Evolutionary conservation across 2,888 invertebrate genomes (phyloP), one percentile per base, ranked within the genome.

Genomic region (Pseudeuparius sepicola): DNA sequence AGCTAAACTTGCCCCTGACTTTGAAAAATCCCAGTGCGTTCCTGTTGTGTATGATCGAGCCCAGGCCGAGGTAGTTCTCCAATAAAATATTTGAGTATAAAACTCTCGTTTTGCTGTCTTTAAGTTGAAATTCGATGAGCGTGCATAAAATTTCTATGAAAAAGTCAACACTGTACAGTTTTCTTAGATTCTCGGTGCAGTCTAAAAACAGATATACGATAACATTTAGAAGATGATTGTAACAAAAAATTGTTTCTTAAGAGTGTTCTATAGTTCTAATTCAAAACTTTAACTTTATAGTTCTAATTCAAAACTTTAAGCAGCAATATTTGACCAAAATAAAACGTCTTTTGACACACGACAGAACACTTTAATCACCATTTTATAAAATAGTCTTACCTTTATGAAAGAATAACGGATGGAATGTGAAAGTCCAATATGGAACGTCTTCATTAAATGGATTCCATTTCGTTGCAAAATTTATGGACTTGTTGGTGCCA

Each of bases 1-100:
- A 85, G 59, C 87, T 86, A 54, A 88, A 77, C 59, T 83, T 84
- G 46, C 87, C 86, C 46, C 88, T 69, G 40, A 86, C 83, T 65
- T 86, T 84, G 63, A 85, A 87, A 65, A 85, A 89, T 2, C 89
- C 89, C 57, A 89, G 67, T 44, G 76, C 71, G 47, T 83, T 80
- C 51, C 84, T 79, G 62, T 89, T 89, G 56, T 85, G 83, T 4
- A 89, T 70, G 25, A 87, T 60, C 3, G 87, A 84, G 6, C 81
- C 74, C 24, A 88, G 61, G 4, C 85, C 84, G 9, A 84, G 68
- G 54, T 88, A 89, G 56, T 81, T 84, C 54, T 86, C 79, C 45
- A 88, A 73, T 7, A 83, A 63, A 35, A 89, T 82, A 3, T 79
- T 71, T 6, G 73, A 73, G 51, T 78, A 75, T 48, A 74, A 67